These are phyloP conservation scores for Glyphotaelius pellucidus DNA, from an alignment of 2,888 invertebrate species.

Conservation along the genomic window DNA sequence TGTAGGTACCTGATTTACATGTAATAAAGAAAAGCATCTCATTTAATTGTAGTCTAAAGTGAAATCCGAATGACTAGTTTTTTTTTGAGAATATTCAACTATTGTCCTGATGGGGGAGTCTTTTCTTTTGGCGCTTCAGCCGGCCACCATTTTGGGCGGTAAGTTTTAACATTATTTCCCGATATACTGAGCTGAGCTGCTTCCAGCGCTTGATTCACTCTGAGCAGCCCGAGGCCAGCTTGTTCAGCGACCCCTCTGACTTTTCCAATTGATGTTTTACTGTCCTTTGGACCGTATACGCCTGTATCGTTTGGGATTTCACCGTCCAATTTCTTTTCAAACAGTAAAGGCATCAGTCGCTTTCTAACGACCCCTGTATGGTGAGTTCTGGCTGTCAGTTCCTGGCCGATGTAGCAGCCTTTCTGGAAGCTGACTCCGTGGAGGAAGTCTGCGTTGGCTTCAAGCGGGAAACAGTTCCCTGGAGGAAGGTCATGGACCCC, in stretches of 20 bases:
- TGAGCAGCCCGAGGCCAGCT: conserved; percentile 84
- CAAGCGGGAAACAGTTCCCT: conserved; percentile 91
- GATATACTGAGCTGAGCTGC: conserved; percentile 79
- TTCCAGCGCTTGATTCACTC: conserved; percentile 83
- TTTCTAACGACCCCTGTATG: conserved; percentile 98
- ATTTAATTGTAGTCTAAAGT: background rate
- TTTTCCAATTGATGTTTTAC: conserved; percentile 80
- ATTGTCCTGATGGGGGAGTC: conserved; percentile 66
- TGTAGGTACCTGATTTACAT: conserved; percentile 9
- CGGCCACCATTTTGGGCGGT: conserved; percentile 91
- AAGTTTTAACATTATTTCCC: conserved; percentile 75
- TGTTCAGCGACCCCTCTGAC: conserved; percentile 79
- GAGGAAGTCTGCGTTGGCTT: conserved; percentile 93
- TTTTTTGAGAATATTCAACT: conserved; percentile 24
- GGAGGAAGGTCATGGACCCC: conserved; percentile 88
- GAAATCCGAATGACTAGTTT: conserved; percentile 41
- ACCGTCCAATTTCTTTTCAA: conserved; percentile 73
- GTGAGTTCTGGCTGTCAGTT: conserved; percentile 95
- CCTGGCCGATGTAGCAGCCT: conserved; percentile 99
- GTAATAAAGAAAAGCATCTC: background rate
- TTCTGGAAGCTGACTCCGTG: conserved; percentile 96
- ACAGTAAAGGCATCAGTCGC: conserved; percentile 90
- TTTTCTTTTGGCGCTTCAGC: conserved; percentile 82
- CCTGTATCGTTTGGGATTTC: conserved; percentile 70
- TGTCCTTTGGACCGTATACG: conserved; percentile 72